These are phyloP conservation scores for human (Homo sapiens) DNA, from an alignment of 2,113 vertebrate species.

Conservation along the genomic window DNA sequence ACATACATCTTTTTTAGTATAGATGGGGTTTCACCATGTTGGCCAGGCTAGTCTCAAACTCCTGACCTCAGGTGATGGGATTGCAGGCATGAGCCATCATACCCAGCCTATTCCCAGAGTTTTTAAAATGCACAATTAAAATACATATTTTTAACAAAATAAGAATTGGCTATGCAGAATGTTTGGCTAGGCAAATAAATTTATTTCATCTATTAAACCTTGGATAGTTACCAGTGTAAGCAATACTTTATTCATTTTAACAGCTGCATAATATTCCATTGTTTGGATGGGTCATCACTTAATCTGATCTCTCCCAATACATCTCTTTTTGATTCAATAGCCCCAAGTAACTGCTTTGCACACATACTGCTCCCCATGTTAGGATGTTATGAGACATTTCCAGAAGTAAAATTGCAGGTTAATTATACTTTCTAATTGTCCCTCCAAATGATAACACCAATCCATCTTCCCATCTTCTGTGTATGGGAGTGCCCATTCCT, in stretches of 20 bases:
- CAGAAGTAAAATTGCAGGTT: neutral
- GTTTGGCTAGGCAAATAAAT: neutral
- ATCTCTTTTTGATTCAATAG: neutral
- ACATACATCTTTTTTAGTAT: too few species aligned
- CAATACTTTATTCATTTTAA: neutral
- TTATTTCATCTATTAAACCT: neutral
- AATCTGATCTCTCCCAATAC: neutral
- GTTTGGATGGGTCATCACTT: neutral
- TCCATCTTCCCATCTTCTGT: neutral
- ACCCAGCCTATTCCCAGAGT: neutral
- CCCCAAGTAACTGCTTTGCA: neutral
- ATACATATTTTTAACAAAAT: neutral
- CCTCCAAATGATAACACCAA: neutral
- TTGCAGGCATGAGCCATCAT: too few species aligned
- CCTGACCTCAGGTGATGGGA: too few species aligned
- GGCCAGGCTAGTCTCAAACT: too few species aligned
- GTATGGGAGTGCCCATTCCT: neutral
- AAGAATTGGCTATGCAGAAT: neutral
- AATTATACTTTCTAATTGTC: neutral
- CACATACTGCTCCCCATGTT: neutral
- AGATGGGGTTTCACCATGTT: too few species aligned
- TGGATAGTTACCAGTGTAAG: neutral
- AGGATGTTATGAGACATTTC: neutral
- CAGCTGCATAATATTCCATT: neutral
- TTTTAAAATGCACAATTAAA: neutral